Evolutionary conservation across 1,140 invertebrate genomes (phyloP), one percentile per base, ranked within the genome.

Genomic region (Philopotamus ludificatus): DNA sequence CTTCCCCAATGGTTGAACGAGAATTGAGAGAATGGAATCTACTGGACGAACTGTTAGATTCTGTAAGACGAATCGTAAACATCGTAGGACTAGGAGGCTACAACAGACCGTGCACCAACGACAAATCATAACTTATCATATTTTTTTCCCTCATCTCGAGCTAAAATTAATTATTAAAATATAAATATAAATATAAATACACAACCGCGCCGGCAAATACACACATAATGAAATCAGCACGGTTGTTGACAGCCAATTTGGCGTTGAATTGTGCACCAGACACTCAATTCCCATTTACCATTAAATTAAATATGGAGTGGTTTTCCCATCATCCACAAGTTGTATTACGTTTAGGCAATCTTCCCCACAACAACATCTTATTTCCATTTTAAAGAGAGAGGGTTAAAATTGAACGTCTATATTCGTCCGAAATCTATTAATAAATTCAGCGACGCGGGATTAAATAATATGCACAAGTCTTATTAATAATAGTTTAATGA

Each of bases 271-370:
- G 57, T 47, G 57, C 42, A 44, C 42, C 55, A 25, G 42, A 8
- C 10, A 47, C 44, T 58, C 41, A 34, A 22, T 20, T 28, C 21
- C 28, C 57, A 60, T 60, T 60, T 22, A 60, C 42, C 42, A 44
- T 47, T 60, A 60, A 60, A 60, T 60, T 60, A 60, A 60, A 60
- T 60, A 60, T 60, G 42, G 41, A 60, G 57, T 23, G 57, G 42
- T 47, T 47, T 26, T 16, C 26, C 57, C 42, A 58, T 58, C 55
- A 58, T 41, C 44, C 26, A 22, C 47, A 12, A 22, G 3, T 21
- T 4, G 39, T 10, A 8, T 8, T 39, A 4, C 3, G 53, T 18
- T 21, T 42, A 9, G 34, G 20, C 18, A 12, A 34, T 26, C 54
- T 57, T 57, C 34, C 23, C 42, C 21, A 7, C 54, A 20, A 4